Conservation (phyloP, 1,140 invertebrate species). For the Aphaenogaster floridana region DNA sequence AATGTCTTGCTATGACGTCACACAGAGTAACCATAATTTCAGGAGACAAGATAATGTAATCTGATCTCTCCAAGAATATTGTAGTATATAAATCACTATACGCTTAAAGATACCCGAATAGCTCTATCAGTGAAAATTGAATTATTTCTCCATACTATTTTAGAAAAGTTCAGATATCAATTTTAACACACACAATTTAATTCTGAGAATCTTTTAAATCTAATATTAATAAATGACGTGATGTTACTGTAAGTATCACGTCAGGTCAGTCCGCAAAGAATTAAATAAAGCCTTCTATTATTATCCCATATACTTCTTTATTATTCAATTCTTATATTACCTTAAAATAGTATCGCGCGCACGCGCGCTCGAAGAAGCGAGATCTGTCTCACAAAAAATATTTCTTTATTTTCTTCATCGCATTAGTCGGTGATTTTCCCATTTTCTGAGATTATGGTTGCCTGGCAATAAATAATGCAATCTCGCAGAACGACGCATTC, state of each 20-base stretch:
- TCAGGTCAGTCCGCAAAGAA: neutral
- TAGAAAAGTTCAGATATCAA: slow-evolving; percentile 1
- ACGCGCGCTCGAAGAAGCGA: neutral
- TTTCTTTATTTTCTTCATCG: neutral
- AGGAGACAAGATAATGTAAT: neutral
- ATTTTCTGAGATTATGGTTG: slow-evolving; percentile 28
- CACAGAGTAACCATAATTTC: slow-evolving; percentile 32
- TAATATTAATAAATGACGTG: slow-evolving; percentile 10
- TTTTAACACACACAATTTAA: slow-evolving; percentile 12
- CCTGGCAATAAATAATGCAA: neutral
- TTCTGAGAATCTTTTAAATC: neutral
- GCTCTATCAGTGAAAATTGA: neutral
- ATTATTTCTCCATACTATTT: neutral
- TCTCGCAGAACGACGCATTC: neutral
- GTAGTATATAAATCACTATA: neutral
- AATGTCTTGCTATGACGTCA: neutral
- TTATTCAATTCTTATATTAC: neutral
- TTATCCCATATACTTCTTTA: neutral
- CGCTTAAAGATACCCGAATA: neutral
- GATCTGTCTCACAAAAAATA: neutral
- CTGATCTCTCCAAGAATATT: neutral
- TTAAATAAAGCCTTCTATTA: slow-evolving; percentile 1
- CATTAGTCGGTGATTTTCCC: neutral
- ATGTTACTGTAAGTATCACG: neutral
- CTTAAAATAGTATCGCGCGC: neutral